phyloP scores from a whole-genome alignment of 35 echinoderm and acorn worm species.

The Anneissia japonica region DNA sequence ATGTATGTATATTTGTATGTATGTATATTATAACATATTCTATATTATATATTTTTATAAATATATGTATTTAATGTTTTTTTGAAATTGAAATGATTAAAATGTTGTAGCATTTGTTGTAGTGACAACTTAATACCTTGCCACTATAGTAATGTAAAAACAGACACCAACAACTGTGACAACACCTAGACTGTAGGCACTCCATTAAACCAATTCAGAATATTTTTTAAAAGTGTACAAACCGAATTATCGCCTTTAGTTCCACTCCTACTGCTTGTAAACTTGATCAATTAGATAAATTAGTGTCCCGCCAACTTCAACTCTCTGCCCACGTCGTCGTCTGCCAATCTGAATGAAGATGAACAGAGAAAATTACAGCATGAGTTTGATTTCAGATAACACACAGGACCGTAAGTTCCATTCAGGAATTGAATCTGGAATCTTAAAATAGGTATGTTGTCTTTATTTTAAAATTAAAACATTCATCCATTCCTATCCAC shows the following conservation, averaged over 20 bases:
- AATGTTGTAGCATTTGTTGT: too few relatives aligned
- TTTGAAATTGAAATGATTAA: too few relatives aligned
- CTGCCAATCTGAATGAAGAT: not conserved
- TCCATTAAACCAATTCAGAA: not conserved
- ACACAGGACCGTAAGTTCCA: not conserved
- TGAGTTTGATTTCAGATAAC: not conserved
- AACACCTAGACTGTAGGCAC: not conserved
- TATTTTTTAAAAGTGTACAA: not conserved
- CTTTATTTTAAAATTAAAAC: not conserved
- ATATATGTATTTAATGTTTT: too few relatives aligned
- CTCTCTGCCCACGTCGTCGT: not conserved
- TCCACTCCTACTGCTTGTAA: not conserved
- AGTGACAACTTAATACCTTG: too few relatives aligned
- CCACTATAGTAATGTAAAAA: too few relatives aligned
- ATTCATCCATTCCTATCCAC: not conserved
- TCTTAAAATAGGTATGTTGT: not conserved
- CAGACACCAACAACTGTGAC: not conserved
- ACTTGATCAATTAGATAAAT: not conserved
- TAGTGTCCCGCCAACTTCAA: not conserved
- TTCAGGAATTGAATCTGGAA: not conserved
- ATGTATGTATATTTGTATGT: too few relatives aligned
- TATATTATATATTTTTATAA: too few relatives aligned
- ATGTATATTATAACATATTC: too few relatives aligned
- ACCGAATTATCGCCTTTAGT: not conserved
- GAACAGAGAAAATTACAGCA: not conserved